Evolutionary conservation across 2,797 vertebrate genomes (phyloP), one percentile per base, ranked within the genome.

Genomic region (Acipenser oxyrinchus): DNA sequence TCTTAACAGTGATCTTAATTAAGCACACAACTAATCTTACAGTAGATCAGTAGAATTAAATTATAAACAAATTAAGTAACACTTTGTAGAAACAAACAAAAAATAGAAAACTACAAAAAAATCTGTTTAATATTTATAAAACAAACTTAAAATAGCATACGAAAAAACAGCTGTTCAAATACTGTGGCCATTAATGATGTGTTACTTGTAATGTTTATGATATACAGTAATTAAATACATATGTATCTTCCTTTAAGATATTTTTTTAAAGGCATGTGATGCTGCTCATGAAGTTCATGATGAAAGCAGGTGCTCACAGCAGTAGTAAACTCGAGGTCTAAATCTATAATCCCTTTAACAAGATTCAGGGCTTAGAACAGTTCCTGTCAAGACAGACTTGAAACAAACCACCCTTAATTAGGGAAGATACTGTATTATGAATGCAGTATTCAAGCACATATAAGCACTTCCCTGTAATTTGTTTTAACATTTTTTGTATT

Each of bases 301-400:
- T 71, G 5, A 37, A 37, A 37, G 37, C 37, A 37, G 3, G 37
- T 37, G 37, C 37, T 37, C 37, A 57, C 60, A 68, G 58, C 62
- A 69, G 67, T 50, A 53, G 71, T 65, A 69, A 73, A 71, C 67
- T 60, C 66, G 68, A 68, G 62, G 70, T 69, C 63, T 78, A 67
- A 76, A 76, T 75, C 68, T 70, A 75, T 73, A 75, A 79, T 77
- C 72, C 69, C 65, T 70, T 76, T 73, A 75, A 76, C 68, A 68
- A 76, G 73, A 79, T 74, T 76, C 70, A 68, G 63, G 71, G 68
- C 68, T 77, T 64, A 72, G 66, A 57, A 51, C 7, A 15, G 66
- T 67, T 72, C 66, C 62, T 63, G 68, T 63, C 67, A 70, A 72
- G 66, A 71, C 59, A 75, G 73, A 67, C 70, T 67, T 76, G 64